Evolutionary conservation across 2,888 invertebrate species (phyloP).

Genomic region (Cheilosia scutellata): DNA sequence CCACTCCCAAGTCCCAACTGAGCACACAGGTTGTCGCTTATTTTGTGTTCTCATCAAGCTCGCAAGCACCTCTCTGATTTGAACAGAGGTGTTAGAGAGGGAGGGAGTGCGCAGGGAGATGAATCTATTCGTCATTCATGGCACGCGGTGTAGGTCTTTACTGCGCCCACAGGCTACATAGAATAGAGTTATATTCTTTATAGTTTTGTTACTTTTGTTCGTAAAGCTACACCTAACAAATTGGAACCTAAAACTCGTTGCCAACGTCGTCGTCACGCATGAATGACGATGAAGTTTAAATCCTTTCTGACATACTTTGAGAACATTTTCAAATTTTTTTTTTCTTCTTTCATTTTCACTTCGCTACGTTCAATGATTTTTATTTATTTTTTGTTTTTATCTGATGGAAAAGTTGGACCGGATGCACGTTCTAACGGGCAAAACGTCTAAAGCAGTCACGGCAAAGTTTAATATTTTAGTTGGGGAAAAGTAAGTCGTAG

Average conservation of each 20-base stretch:
- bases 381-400: neutral
- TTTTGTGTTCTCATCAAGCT: no score
- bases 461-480: neutral
- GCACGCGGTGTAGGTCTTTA: neutral
- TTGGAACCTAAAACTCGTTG: conserved; percentile 1
- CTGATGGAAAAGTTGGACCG: conserved; percentile 41
- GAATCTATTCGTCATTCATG: neutral
- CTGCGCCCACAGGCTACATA: no score
- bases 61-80: no score
- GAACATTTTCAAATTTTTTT: conserved; percentile 45
- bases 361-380: neutral
- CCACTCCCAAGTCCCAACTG: neutral
- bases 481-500: neutral
- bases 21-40: neutral
- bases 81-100: no score
- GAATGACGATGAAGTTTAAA: conserved; percentile 58
- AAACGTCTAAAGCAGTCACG: conserved; percentile 23
- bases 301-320: conserved; percentile 65
- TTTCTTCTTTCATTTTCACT: conserved; percentile 17
- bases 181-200: no score
- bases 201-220: neutral
- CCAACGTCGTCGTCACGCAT: conserved; percentile 28
- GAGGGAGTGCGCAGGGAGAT: neutral
- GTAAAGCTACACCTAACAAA: neutral
- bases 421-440: conserved; percentile 37